Base-by-base conservation (phyloP, 2,113 vertebrate genomes). In the Willisornis vidua region DNA sequence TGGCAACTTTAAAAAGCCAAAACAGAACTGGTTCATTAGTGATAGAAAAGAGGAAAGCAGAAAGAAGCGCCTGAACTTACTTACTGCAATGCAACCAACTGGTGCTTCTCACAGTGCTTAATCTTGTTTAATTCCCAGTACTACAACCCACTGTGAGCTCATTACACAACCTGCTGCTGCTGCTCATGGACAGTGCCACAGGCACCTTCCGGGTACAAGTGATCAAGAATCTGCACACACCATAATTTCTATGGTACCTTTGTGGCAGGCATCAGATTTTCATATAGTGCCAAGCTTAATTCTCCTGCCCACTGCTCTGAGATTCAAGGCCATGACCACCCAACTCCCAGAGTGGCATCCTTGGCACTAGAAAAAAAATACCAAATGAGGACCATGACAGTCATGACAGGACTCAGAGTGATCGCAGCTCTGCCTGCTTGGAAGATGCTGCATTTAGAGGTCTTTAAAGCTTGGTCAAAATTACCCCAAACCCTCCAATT, bases 151-250 rank as follows among this genome's bases (percentile, higher is more conserved):
- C 61, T 0, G 0, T 43, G 28, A 66, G 43, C 28, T 90, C 49
- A 39, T 5, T 20, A 46, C 48, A 83, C 33, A 65, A 29, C 3
- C 9, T 72, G 65, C 54, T 65, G 33, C 79, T 78, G 33, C 77
- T 63, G 43, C 0, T 1, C 37, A 39, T 7, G 24, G 25, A 31
- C 43, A 71, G 10, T 3, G 7, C 12, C 86, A 48, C 5, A 0
- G 7, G 35, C 24, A 51, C 12, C 55, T 37, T 31, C 46, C 31
- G 67, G 12, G 22, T 26, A 31, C 33, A 15, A 71, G 15, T 3
- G 10, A 74, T 52, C 31, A 43, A 66, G 15, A 37, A 58, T 28
- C 11, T 31, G 37, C 4, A 43, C 5, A n/a, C 39, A 31, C 23
- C n/a, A 0, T 31, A 35, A 43, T 22, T 91, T 58, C 43, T 48